These are phyloP conservation scores for Gerris lacustris DNA, from an alignment of 2,888 invertebrate genomes.

Conservation along the genomic window DNA sequence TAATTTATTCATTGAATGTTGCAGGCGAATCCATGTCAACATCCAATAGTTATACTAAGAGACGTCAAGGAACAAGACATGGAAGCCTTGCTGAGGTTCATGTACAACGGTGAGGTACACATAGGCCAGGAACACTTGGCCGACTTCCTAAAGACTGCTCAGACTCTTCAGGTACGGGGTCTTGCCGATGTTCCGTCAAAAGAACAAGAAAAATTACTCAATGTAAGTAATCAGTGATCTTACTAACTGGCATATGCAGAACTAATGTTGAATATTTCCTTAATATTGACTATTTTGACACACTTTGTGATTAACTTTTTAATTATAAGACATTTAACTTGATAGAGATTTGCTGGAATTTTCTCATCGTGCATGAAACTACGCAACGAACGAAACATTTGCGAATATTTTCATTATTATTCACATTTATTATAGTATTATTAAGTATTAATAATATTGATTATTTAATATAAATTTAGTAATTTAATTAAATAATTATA, in stretches of 20 bases:
- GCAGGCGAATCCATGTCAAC: constrained; percentile 59
- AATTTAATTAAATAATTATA: no score
- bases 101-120: constrained; percentile 63
- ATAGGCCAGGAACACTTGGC: constrained; percentile 57
- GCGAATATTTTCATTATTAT: no score
- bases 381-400: no score
- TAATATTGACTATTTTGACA: no score
- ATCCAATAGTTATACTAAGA: constrained; percentile 61
- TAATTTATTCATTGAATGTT: constrained; percentile 34
- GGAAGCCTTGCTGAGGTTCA: constrained; percentile 52
- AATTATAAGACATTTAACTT: no score
- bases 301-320: no score
- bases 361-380: no score
- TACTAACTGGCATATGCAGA: not conserved
- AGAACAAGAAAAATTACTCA: constrained; percentile 55
- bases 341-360: no score
- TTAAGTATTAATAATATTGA: no score
- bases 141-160: constrained; percentile 53
- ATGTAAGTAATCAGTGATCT: constrained; percentile 43
- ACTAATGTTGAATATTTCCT: no score
- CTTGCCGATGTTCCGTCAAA: constrained; percentile 45
- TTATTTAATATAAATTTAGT: no score
- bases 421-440: no score
- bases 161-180: constrained; percentile 54
- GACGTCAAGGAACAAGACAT: constrained; percentile 56